Conservation (phyloP, 2,113 vertebrate species). For the Patagioenas fasciata region DNA sequence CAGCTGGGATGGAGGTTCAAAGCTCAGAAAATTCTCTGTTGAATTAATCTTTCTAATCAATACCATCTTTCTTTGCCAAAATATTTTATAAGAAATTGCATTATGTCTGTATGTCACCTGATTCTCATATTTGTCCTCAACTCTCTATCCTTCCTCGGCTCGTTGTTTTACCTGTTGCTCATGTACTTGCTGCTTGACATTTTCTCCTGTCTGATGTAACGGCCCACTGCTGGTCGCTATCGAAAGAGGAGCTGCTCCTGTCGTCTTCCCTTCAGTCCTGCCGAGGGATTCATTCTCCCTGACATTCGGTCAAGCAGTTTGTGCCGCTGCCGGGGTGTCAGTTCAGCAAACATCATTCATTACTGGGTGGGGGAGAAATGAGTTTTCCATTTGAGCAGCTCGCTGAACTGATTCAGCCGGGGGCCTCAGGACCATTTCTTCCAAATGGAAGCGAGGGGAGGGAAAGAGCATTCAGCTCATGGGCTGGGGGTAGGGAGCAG, state of each 20-base stretch:
- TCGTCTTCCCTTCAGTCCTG: neutral
- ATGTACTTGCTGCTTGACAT: neutral
- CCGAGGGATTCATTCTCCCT: neutral
- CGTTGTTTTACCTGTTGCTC: neutral
- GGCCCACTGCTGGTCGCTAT: neutral
- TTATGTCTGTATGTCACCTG: neutral
- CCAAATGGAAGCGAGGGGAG: neutral
- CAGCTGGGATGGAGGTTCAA: fast-evolving
- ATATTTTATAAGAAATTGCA: neutral
- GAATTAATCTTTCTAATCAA: neutral
- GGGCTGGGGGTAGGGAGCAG: neutral
- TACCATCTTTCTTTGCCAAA: neutral
- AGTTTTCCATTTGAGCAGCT: neutral
- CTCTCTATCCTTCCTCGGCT: neutral
- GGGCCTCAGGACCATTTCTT: neutral
- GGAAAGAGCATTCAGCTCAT: neutral
- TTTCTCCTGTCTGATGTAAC: neutral
- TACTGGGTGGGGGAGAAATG: neutral
- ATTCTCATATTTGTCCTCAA: neutral
- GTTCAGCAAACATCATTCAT: neutral
- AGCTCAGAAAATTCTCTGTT: neutral
- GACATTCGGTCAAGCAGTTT: neutral
- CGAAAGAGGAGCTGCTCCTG: neutral
- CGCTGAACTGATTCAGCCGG: neutral
- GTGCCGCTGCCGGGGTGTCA: neutral